Percentiles rank a stretch among this genome's conserved stretches.
Conservation (phyloP, 2,113 vertebrate species). For the Neopipo cinnamomea region DNA sequence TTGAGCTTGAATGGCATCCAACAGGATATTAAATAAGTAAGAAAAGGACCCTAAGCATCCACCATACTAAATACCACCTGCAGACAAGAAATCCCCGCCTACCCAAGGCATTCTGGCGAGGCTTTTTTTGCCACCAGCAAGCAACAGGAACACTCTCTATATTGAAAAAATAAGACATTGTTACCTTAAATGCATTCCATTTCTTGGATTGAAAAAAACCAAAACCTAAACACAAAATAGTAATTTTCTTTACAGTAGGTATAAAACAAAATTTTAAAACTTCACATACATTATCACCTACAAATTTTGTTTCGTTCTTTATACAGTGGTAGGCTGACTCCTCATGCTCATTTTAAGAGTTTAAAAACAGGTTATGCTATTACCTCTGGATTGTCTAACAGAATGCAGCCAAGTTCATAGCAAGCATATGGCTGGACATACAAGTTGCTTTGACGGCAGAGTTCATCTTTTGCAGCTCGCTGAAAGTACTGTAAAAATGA, state of each 20-base stretch:
- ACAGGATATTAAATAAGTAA: background rate
- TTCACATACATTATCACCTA: background rate
- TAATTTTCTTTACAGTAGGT: background rate
- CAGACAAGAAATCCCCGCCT: background rate
- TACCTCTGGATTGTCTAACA: slow-evolving; percentile 92
- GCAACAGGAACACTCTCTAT: background rate
- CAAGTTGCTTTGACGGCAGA: slow-evolving; percentile 85
- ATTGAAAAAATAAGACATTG: background rate
- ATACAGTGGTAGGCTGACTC: background rate
- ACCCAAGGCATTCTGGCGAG: background rate
- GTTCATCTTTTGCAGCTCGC: slow-evolving; percentile 85
- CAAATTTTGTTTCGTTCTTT: background rate
- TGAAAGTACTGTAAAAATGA: slow-evolving; percentile 84
- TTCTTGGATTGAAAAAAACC: background rate
- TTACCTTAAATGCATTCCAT: background rate
- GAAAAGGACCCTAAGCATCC: background rate
- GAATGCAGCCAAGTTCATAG: slow-evolving; percentile 94
- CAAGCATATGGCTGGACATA: slow-evolving; percentile 93
- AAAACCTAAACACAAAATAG: background rate
- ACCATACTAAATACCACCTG: background rate
- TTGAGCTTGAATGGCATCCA: background rate
- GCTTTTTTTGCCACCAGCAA: background rate
- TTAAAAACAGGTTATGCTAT: background rate
- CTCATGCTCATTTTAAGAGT: background rate
- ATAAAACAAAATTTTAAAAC: background rate